phyloP scores from a whole-genome alignment of 1,140 invertebrate species.

The Diploscapter pachys region DNA sequence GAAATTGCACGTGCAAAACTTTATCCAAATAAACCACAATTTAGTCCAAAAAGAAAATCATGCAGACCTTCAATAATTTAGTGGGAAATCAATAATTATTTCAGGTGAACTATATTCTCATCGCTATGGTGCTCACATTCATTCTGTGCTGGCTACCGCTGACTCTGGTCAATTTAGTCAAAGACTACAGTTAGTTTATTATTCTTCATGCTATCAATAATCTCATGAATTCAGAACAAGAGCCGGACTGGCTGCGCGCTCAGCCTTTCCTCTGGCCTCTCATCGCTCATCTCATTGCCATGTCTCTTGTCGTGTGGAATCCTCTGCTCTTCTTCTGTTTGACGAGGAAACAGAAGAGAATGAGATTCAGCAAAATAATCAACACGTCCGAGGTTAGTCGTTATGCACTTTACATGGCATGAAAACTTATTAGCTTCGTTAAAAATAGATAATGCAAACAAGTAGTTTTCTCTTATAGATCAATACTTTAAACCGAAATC shows the following conservation, averaged over 20 bases:
- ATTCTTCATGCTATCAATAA: too few species aligned
- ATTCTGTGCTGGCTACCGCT: slow-evolving; percentile 52
- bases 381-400: slow-evolving; percentile 47
- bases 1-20: too few species aligned
- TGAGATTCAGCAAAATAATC: slow-evolving; percentile 46
- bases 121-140: slow-evolving; percentile 55
- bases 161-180: slow-evolving; percentile 51
- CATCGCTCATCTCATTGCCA: slow-evolving; percentile 54
- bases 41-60: too few species aligned
- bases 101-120: slow-evolving; percentile 57
- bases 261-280: slow-evolving; percentile 57
- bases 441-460: too few species aligned
- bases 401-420: too few species aligned
- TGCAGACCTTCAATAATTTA: too few species aligned
- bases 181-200: slow-evolving; percentile 54
- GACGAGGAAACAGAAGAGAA: slow-evolving; percentile 54
- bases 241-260: slow-evolving; percentile 44
- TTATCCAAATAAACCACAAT: too few species aligned
- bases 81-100: slow-evolving; percentile 24
- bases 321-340: slow-evolving; percentile 57
- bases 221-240: slow-evolving; percentile 41
- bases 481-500: too few species aligned
- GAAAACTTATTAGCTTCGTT: too few species aligned
- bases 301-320: slow-evolving; percentile 57
- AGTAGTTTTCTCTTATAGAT: too few species aligned